Evolutionary conservation across 2,797 vertebrate genomes (phyloP).

Genomic region (Simalia tracyae): DNA sequence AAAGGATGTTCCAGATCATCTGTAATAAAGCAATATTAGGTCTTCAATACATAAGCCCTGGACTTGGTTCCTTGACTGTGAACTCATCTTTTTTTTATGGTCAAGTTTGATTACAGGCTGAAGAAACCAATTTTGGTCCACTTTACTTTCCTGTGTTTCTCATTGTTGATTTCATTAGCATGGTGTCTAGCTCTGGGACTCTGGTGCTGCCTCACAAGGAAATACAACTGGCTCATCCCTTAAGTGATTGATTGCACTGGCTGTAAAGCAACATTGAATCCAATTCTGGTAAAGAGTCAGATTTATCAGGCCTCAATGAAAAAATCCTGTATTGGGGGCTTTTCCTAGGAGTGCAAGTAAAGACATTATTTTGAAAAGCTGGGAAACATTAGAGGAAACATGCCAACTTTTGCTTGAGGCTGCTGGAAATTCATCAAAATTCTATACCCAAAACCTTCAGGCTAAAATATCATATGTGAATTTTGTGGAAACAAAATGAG

Average conservation of each 20-base stretch:
- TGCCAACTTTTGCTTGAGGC: accelerated
- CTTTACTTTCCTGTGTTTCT: conserved; percentile 25
- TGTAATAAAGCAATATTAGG: conserved; percentile 26
- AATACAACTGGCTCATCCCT: background rate
- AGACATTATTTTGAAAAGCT: conserved; percentile 5
- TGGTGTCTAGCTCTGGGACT: background rate
- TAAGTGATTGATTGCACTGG: background rate
- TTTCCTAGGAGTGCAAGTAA: background rate
- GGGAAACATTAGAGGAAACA: background rate
- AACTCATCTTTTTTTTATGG: conserved; percentile 30
- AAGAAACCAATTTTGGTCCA: conserved; percentile 38
- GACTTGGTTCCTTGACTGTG: conserved; percentile 1
- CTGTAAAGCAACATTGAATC: background rate
- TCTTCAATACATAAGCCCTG: conserved; percentile 1
- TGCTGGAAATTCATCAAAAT: background rate
- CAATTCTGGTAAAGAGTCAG: background rate
- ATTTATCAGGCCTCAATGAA: background rate
- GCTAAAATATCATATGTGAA: background rate
- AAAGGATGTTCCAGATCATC: conserved; percentile 24
- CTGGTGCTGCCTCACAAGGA: background rate
- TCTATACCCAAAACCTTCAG: background rate
- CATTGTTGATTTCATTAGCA: conserved; percentile 40
- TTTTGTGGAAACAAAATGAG: background rate
- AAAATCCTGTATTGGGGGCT: background rate
- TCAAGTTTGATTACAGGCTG: conserved; percentile 28